Evolutionary conservation across 2,113 vertebrate species (phyloP).

Genomic region (Aleadryas rufinucha): DNA sequence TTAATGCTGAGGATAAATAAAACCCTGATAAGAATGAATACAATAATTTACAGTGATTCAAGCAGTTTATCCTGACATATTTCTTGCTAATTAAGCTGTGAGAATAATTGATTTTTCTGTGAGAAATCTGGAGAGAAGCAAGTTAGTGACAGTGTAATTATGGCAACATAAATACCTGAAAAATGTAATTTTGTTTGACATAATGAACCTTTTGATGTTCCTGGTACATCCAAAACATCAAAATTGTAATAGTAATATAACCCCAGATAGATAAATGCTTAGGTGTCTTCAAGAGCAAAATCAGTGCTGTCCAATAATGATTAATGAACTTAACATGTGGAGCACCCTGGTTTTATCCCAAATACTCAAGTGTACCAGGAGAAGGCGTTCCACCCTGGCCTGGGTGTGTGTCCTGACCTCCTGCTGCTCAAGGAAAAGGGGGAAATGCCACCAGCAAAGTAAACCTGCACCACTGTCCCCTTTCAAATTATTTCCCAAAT

Average conservation of each 20-base stretch:
- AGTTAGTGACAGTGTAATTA: not conserved
- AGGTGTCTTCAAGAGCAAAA: not conserved
- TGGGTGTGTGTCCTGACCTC: accelerated
- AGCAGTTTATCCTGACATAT: not conserved
- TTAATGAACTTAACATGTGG: not conserved
- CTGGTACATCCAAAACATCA: not conserved
- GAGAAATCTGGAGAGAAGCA: not conserved
- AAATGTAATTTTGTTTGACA: not conserved
- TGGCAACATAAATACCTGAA: not conserved
- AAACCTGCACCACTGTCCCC: accelerated
- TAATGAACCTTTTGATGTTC: not conserved
- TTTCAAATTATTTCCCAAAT: not conserved
- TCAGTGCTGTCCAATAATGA: not conserved
- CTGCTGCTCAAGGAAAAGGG: not conserved
- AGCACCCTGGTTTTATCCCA: not conserved
- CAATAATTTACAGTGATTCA: not conserved
- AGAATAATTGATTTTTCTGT: not conserved
- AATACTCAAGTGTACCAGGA: not conserved
- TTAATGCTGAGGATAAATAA: not conserved
- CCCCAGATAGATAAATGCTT: not conserved
- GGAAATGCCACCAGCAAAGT: not conserved
- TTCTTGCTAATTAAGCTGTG: conserved; percentile 1
- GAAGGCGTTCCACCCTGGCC: accelerated
- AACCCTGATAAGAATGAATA: not conserved
- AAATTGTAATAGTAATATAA: not conserved